Conservation (phyloP, 37 sponge, comb jelly and placozoan species). For the Beroe forskalii region DNA sequence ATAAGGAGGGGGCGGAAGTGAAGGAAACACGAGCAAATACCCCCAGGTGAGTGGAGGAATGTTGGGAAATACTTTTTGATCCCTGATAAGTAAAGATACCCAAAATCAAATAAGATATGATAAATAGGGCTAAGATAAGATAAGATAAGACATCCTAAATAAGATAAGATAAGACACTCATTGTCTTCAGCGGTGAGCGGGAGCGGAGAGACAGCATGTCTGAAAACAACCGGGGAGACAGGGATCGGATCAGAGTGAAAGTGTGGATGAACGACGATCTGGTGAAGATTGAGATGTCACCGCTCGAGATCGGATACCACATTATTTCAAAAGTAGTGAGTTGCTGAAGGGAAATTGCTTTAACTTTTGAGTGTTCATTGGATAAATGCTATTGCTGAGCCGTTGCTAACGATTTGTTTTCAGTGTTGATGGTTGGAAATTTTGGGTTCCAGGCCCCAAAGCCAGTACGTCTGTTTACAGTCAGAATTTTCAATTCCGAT, state of each 20-base stretch:
- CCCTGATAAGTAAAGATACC: no score
- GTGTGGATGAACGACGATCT: constrained; percentile 52
- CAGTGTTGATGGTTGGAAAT: no score
- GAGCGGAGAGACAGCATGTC: neutral
- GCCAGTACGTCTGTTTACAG: no score
- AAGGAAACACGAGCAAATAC: constrained; percentile 6
- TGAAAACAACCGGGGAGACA: neutral
- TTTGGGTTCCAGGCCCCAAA: no score
- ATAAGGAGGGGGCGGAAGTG: neutral
- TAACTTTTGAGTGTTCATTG: no score
- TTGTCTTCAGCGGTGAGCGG: constrained; percentile 15
- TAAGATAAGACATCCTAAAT: neutral
- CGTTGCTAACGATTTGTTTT: no score
- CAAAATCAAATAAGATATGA: no score
- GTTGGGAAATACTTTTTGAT: neutral
- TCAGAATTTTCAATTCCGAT: no score
- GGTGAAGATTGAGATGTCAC: constrained; percentile 56
- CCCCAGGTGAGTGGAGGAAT: constrained; percentile 24
- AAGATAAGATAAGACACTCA: neutral
- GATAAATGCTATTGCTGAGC: no score
- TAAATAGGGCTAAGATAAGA: neutral
- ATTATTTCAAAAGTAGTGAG: constrained; percentile 63
- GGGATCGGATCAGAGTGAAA: constrained; percentile 36
- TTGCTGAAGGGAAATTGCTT: no score
- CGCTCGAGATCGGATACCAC: constrained; percentile 57